A percentile compares a stretch with the other conserved stretches of the same genome.
These are phyloP conservation scores for Metalampra italica DNA, from an alignment of 2,888 invertebrate species.

Conservation along the genomic window DNA sequence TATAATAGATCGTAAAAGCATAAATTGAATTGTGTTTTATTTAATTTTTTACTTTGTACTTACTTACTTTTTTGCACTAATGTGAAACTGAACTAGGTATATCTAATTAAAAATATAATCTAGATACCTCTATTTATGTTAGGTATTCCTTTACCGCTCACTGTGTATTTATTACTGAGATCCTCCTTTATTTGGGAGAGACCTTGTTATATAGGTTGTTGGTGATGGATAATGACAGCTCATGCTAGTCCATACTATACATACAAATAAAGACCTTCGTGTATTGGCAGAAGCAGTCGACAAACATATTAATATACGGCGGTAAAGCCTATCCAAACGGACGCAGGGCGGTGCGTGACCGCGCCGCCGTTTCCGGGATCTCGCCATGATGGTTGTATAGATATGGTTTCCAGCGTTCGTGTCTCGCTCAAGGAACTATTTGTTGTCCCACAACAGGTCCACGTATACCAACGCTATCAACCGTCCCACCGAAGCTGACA, in stretches of 20 bases:
- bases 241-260: not conserved
- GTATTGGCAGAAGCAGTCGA: constrained; percentile 39
- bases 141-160: too few relatives aligned
- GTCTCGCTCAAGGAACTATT: constrained; percentile 4
- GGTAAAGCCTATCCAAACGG: constrained; percentile 65
- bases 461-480: too few relatives aligned
- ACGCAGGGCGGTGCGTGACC: constrained; percentile 60
- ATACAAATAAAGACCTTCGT: constrained; percentile 14
- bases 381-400: constrained; percentile 34
- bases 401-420: constrained; percentile 1
- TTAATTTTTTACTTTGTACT: not conserved
- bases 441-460: not conserved
- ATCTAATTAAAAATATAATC: too few relatives aligned
- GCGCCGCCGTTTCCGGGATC: constrained; percentile 51
- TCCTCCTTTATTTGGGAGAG: too few relatives aligned
- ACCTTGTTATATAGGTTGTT: too few relatives aligned
- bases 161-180: too few relatives aligned
- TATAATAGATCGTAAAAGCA: not conserved
- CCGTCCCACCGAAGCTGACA: too few relatives aligned
- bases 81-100: too few relatives aligned
- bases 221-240: too few relatives aligned
- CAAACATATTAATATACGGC: constrained; percentile 70
- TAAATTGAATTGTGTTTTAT: not conserved
- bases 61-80: too few relatives aligned
- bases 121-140: too few relatives aligned